Base-by-base conservation (phyloP, 2,113 vertebrate genomes). In the Tychaedon coryphoeus region DNA sequence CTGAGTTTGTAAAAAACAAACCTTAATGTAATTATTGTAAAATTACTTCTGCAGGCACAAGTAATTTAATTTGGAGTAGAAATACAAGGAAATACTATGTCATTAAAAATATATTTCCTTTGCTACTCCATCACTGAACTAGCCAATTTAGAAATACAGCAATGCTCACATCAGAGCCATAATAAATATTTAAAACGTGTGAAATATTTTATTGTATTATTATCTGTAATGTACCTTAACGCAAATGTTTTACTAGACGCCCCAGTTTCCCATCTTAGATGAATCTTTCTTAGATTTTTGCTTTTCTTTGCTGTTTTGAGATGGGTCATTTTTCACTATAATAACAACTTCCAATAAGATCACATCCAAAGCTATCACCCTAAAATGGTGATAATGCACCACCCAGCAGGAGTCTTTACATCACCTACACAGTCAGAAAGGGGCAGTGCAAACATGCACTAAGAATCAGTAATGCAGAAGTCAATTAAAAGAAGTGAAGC, bases 351-450 rank as follows among this genome's bases (percentile, higher is more conserved):
- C 98, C 98, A 98, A 97, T 98, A 98, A 99, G 98, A 99, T 98
- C 98, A 97, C 97, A 98, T 98, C 98, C 97, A 97, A 97, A 98
- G 97, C 97, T 98, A 98, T 98, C 98, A 98, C 98, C 97, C 97
- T 97, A 98, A 98, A 99, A 98, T 98, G 98, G 99, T 98, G 99
- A 98, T 98, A 99, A 99, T 98, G 95, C 98, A 98, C 97, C 98
- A 98, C 98, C 94, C 98, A 98, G 98, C 98, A 98, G 97, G 98
- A 98, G 96, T 93, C 97, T 97, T 97, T 97, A 97, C 95, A 96
- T 95, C 97, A 93, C 67, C 11, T 97, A 97, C 94, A 96, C 70
- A 98, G 98, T 98, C 97, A 98, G 98, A 98, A 99, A 98, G 74
- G 97, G 98, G 97, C 97, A 98, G 93, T 96, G 95, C 97, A 98